A percentile compares a stretch with the other conserved stretches of the same genome.
These are phyloP conservation scores for Origma solitaria DNA, from an alignment of 2,113 vertebrate genomes.

Conservation along the genomic window DNA sequence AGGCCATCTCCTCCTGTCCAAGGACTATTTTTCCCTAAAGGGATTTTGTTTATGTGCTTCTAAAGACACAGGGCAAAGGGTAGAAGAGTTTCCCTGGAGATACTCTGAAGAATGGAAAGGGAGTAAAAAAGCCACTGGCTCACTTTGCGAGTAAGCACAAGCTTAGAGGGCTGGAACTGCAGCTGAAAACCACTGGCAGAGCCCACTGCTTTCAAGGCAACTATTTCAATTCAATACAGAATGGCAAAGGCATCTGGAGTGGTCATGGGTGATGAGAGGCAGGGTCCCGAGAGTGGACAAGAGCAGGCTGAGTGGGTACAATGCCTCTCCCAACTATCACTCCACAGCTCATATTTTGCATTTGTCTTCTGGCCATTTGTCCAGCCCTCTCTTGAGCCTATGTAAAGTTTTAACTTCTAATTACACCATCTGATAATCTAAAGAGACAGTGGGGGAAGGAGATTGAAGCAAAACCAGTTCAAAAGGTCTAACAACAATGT, in stretches of 20 bases:
- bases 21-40: background rate
- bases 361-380: background rate
- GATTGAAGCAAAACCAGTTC: background rate
- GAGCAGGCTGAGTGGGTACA: background rate
- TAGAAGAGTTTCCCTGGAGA: background rate
- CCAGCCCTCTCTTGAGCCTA: background rate
- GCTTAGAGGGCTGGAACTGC: background rate
- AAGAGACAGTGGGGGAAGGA: background rate
- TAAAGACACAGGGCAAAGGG: background rate
- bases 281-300: background rate
- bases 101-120: background rate
- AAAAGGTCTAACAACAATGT: background rate
- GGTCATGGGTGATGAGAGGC: background rate
- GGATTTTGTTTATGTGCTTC: background rate
- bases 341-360: background rate
- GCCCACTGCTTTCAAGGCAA: background rate
- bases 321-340: background rate
- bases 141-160: background rate
- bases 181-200: background rate
- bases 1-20: background rate
- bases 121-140: background rate
- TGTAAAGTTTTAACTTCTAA: background rate
- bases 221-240: no score
- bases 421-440: background rate
- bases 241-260: rapidly evolving